Percentiles rank a stretch among this genome's conserved stretches.
Conservation (phyloP, 2,113 vertebrate genomes). For the Stigmatopora nigra region DNA sequence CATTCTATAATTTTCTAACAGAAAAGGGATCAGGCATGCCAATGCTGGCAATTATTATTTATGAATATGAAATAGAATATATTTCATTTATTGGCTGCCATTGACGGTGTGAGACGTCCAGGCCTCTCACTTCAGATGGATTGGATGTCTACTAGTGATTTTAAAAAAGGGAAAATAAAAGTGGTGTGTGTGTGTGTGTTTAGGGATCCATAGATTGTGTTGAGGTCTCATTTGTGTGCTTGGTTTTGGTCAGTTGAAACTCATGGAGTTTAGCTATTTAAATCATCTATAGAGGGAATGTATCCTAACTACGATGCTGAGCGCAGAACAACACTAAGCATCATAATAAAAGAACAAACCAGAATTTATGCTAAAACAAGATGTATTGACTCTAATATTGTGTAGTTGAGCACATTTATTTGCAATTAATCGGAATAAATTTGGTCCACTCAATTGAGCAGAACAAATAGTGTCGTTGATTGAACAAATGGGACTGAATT, state of each 20-base stretch:
- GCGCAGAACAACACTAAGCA: slow-evolving; percentile 2
- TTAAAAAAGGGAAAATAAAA: background rate
- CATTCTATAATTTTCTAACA: slow-evolving; percentile 1
- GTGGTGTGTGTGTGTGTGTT: background rate
- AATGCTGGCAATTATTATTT: slow-evolving; percentile 5
- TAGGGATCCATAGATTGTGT: background rate
- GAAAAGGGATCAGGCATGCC: background rate
- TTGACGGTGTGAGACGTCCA: too few relatives aligned
- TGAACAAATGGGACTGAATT: background rate
- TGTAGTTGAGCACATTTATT: background rate
- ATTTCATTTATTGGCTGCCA: background rate
- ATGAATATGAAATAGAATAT: slow-evolving; percentile 14
- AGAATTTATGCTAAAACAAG: slow-evolving; percentile 1
- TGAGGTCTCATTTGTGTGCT: background rate
- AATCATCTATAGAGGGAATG: slow-evolving; percentile 17
- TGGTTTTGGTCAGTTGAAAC: slow-evolving; percentile 18
- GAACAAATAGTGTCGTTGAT: background rate
- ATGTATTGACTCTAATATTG: background rate
- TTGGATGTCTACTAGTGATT: too few relatives aligned
- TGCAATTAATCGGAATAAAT: background rate
- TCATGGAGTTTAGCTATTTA: slow-evolving; percentile 25
- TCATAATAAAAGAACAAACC: background rate
- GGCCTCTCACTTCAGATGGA: too few relatives aligned
- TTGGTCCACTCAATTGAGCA: background rate
- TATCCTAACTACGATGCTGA: slow-evolving; percentile 14